These are phyloP conservation scores for Pangasius macronema DNA, from an alignment of 2,797 vertebrate genomes.

Conservation along the genomic window DNA sequence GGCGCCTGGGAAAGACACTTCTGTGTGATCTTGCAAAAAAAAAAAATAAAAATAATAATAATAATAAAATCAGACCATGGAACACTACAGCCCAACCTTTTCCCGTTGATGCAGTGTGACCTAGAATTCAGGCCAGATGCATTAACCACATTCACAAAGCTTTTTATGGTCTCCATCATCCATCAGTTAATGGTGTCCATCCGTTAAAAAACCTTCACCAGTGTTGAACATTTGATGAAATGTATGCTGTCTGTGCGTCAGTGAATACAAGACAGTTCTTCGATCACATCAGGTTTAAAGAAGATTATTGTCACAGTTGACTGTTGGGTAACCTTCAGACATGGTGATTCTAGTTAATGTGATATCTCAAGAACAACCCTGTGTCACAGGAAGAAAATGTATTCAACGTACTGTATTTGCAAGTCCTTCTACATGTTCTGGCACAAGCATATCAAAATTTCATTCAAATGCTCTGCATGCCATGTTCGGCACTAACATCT, in stretches of 20 bases:
- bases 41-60: not conserved
- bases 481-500: not conserved
- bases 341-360: not conserved
- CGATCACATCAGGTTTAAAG: not conserved
- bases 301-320: slow-evolving; percentile 1
- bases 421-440: not conserved
- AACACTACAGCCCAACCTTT: not conserved
- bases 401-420: not conserved
- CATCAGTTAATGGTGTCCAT: not conserved
- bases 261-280: not conserved
- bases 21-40: not conserved
- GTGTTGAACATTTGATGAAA: not conserved
- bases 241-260: not conserved
- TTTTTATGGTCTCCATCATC: not conserved
- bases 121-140: not conserved
- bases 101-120: not conserved
- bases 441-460: too few relatives aligned
- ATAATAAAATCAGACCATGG: not conserved
- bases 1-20: not conserved
- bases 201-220: not conserved
- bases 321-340: slow-evolving; percentile 7
- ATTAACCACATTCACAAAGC: not conserved
- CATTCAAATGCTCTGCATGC: not conserved
- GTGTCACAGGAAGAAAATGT: not conserved
- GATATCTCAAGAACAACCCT: not conserved